Evolutionary conservation across 2,888 invertebrate genomes (phyloP).

Genomic region (Schrankia costaestrigalis): DNA sequence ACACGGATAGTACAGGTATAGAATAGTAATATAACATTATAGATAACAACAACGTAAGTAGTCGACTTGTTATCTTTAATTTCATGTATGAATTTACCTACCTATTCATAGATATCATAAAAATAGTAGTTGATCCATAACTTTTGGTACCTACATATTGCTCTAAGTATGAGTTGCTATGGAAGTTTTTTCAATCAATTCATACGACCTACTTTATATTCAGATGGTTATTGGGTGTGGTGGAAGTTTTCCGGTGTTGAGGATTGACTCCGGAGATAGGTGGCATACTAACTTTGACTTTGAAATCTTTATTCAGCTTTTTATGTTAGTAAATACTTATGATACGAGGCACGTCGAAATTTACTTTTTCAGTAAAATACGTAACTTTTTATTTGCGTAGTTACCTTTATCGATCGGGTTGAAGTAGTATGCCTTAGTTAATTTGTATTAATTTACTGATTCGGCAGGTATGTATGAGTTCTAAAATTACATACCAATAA

Average conservation of each 20-base stretch:
- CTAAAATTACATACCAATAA: no score
- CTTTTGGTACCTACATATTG: conserved; percentile 18
- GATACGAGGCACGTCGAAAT: conserved; percentile 11
- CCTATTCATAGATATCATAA: no score
- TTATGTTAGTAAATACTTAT: conserved; percentile 13
- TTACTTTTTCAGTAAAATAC: conserved; percentile 14
- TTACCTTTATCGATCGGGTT: conserved; percentile 28
- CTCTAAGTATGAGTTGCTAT: conserved; percentile 21
- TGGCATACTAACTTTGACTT: conserved; percentile 24
- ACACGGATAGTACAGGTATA: no score
- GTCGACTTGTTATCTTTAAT: no score
- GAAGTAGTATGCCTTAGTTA: no score
- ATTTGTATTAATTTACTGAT: no score
- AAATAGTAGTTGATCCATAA: conserved; percentile 19
- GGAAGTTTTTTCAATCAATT: conserved; percentile 60
- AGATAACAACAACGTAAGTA: no score
- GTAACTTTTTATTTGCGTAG: conserved; percentile 32
- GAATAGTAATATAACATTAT: no score
- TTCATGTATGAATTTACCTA: no score
- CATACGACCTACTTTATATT: conserved; percentile 60
- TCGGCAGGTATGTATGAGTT: no score
- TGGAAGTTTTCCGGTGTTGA: conserved; percentile 40
- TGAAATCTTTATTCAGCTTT: conserved; percentile 21
- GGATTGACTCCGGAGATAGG: conserved; percentile 37
- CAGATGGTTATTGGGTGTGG: conserved; percentile 61